Evolutionary conservation across 2,113 vertebrate genomes (phyloP), one percentile per base, ranked within the genome.

Genomic region (Echinops telfairi): DNA sequence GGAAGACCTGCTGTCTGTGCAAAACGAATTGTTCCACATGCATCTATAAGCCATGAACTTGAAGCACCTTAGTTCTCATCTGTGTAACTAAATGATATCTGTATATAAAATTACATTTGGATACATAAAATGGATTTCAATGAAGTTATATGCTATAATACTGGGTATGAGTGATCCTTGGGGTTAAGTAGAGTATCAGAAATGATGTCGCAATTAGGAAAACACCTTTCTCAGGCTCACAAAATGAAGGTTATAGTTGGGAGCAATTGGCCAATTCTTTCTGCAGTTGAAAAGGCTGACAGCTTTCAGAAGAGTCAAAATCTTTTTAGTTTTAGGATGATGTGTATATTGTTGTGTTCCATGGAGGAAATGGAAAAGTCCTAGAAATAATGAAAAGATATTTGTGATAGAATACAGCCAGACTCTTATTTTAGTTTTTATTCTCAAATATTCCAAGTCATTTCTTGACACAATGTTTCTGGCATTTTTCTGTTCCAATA

Each of bases 241-340:
- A 36, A 78, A 81, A 57, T 66, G 14, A 23, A 15, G 58, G 79
- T 89, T 53, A 68, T 31, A 10, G 27, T 60, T 83, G 31, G 40
- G 78, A 75, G 33, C 0, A 47, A 17, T 12, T 43, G 40, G 43
- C 95, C 80, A 94, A 33, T 94, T 33, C n/a, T 57, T 1, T 98
- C 97, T 98, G 95, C 99, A 99, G 96, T 98, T 98, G 96, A 99
- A 98, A 95, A 99, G 98, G 16, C 98, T 99, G 94, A 99, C 99
- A 88, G 98, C 96, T 90, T 98, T 98, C 68, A 97, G 66, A 86
- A 98, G 95, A 6, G 97, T 96, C 3, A 97, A 93, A 91, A 99
- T 98, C 94, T 98, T 98, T 95, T 97, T 98, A 2, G 96, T 95
- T 47, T 3, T 88, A 90, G 98, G 98, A 81, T 98, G 98, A 66